Evolutionary conservation across 2,797 vertebrate species (phyloP).

Genomic region (Bradypodion pumilum): DNA sequence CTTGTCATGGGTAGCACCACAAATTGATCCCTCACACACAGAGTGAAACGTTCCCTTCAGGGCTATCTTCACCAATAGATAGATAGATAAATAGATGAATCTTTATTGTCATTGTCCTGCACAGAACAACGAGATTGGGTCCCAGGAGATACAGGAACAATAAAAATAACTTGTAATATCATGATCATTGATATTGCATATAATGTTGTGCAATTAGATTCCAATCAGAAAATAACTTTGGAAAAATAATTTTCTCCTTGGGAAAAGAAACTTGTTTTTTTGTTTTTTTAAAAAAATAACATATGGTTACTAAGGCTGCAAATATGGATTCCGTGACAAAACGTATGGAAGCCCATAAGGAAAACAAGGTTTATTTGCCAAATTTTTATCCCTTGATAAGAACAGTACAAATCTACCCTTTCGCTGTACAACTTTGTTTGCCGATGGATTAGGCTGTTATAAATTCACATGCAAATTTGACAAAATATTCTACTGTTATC

Average conservation of each 20-base stretch:
- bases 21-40: neutral
- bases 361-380: conserved; percentile 61
- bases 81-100: too few relatives aligned
- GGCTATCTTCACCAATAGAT: neutral
- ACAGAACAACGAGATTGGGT: too few relatives aligned
- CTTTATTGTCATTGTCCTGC: too few relatives aligned
- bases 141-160: neutral
- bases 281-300: conserved; percentile 76
- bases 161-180: conserved; percentile 4
- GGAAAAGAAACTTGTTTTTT: conserved; percentile 65
- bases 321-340: conserved; percentile 79
- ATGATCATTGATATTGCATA: neutral
- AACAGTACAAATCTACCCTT: conserved; percentile 59
- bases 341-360: conserved; percentile 81
- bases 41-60: neutral
- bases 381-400: conserved; percentile 72
- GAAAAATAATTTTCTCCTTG: conserved; percentile 58
- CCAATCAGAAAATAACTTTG: conserved; percentile 62
- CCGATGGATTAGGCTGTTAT: conserved; percentile 70
- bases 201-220: conserved; percentile 46
- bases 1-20: neutral
- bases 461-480: conserved; percentile 79
- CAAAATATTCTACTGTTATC: conserved; percentile 71
- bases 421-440: conserved; percentile 50
- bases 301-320: conserved; percentile 75